Evolutionary conservation across 1,140 invertebrate species (phyloP).

Genomic region (Diachasmimorpha longicaudata): DNA sequence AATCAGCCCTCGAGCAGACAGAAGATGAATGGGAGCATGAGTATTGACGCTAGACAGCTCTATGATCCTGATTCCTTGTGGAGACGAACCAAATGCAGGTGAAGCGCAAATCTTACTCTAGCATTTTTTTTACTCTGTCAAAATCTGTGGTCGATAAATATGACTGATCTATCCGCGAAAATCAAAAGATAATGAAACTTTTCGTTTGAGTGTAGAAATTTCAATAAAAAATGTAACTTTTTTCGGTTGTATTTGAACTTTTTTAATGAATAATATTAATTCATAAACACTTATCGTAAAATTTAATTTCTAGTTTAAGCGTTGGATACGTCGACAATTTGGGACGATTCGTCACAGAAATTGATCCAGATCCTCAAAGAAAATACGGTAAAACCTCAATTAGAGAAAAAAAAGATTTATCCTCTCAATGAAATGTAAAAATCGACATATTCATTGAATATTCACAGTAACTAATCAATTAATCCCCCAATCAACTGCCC

Average conservation of each 20-base stretch:
- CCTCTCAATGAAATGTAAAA: not conserved
- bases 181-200: no score
- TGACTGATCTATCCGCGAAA: no score
- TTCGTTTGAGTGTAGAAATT: no score
- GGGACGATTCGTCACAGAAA: conserved; percentile 87
- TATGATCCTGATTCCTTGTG: conserved; percentile 86
- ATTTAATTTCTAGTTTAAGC: conserved; percentile 70
- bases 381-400: conserved; percentile 58
- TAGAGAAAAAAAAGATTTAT: not conserved
- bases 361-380: conserved; percentile 83
- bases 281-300: not conserved
- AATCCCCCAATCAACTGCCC: conserved; percentile 29
- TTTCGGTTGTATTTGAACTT: no score
- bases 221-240: no score
- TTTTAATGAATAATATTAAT: no score
- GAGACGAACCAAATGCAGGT: conserved; percentile 73
- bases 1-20: conserved; percentile 37
- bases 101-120: not conserved
- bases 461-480: not conserved
- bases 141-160: no score
- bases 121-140: no score
- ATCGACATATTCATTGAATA: not conserved
- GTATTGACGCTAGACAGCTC: conserved; percentile 79
- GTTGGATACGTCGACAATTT: conserved; percentile 84
- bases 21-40: conserved; percentile 68